These are phyloP conservation scores for Apoda limacodes DNA, from an alignment of 2,888 invertebrate species.

Conservation along the genomic window DNA sequence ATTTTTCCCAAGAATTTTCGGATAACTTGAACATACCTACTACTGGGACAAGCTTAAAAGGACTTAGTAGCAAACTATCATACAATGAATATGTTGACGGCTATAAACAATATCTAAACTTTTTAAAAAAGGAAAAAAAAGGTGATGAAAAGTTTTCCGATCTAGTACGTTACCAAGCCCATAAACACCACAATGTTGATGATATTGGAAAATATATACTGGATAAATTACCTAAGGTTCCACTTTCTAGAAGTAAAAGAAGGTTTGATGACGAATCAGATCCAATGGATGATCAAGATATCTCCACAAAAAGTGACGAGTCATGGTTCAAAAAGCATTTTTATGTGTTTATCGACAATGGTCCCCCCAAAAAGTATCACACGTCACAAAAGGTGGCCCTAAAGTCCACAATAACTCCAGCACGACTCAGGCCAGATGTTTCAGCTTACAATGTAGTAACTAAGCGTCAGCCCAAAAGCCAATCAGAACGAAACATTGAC, in stretches of 20 bases:
- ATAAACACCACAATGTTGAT: constrained; percentile 49
- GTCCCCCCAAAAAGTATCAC: constrained; percentile 39
- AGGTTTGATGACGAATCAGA: constrained; percentile 35
- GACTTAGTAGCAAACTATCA: constrained; percentile 36
- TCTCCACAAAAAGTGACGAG: constrained; percentile 45
- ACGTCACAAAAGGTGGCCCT: constrained; percentile 38
- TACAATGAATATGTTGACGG: constrained; percentile 51
- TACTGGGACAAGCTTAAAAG: constrained; percentile 26
- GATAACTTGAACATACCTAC: neutral
- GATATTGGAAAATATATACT: constrained; percentile 57
- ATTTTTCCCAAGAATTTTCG: neutral
- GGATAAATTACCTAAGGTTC: constrained; percentile 40
- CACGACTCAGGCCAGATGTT: no score
- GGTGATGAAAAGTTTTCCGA: constrained; percentile 41
- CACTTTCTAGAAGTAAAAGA: constrained; percentile 21
- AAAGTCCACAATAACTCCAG: constrained; percentile 24
- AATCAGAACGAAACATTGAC: no score
- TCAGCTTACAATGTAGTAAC: no score
- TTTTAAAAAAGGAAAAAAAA: constrained; percentile 37
- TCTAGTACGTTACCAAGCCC: constrained; percentile 47
- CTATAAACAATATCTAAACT: constrained; percentile 48
- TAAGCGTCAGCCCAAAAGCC: no score
- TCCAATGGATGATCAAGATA: constrained; percentile 37
- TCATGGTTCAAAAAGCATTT: constrained; percentile 55
- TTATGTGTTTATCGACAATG: constrained; percentile 38